Base-by-base conservation (phyloP, 2,113 vertebrate genomes). In the Sebastes schlegelii region DNA sequence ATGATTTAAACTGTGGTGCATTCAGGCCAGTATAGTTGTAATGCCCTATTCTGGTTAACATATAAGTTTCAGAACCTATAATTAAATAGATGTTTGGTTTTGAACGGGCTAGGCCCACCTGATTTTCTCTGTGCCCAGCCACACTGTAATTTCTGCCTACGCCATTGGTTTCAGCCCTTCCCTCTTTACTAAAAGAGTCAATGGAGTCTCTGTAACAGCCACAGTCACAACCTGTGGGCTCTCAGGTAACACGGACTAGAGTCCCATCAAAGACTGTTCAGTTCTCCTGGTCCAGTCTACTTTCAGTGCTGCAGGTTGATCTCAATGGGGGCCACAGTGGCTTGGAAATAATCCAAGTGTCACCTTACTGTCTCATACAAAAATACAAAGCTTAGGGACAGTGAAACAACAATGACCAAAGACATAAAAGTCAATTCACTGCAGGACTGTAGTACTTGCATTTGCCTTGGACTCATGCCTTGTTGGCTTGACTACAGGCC, bases 261-360 rank as follows among this genome's bases (percentile, higher is more conserved):
- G 23, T 86, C 80, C 79, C 69, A 82, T 58, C 60, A 72, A 77
- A 88, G 65, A 77, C 64, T 0, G 51, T 23, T 75, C 40, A 72
- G 46, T 61, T 69, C 52, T 68, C 17, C 43, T 21, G 65, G 76
- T 85, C 67, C 79, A 62, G 72, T 81, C 54, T 51, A 45, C 48
- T 70, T 57, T 86, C 74, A 84, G 87, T 74, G 78, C 85, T 82
- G 76, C 79, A 68, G 79, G 17, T 74, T 45, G 34, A 70, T 61
- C 79, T 80, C 82, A 52, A 26, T 4, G 21, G 49, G 26, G 63
- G 62, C 78, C 83, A 71, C 2, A 69, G 49, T 49, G 54, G 14
- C 81, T 77, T 81, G 69, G 84, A 87, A 69, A 82, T 64, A 78
- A 49, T 90, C 83, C 85, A 87, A 85, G 73, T 77, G 34, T 86